Evolutionary conservation across 2,797 vertebrate genomes (phyloP).

Genomic region (Pseudochirops corinnae): DNA sequence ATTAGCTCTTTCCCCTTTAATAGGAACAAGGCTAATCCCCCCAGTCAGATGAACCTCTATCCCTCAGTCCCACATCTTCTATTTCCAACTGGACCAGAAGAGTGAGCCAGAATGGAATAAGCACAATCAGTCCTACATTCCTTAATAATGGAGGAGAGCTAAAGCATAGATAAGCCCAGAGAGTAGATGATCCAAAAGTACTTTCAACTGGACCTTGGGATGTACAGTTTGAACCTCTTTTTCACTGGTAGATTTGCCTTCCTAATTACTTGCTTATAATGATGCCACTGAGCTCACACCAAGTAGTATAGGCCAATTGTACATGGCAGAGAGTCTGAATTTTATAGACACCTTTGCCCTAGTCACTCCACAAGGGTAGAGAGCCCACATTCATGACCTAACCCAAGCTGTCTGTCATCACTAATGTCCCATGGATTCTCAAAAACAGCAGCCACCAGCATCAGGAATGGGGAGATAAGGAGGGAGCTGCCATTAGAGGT

Average conservation of each 20-base stretch:
- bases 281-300: neutral
- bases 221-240: conserved; percentile 38
- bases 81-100: neutral
- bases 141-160: neutral
- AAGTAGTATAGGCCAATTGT: neutral
- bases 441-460: neutral
- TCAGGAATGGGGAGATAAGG: conserved; percentile 8
- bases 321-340: neutral
- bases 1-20: neutral
- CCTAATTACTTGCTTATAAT: conserved; percentile 4
- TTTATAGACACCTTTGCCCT: neutral
- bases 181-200: neutral
- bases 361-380: neutral
- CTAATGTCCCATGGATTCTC: neutral
- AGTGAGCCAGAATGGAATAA: neutral
- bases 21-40: neutral
- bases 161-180: conserved; percentile 15
- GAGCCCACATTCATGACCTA: neutral
- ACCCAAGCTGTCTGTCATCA: neutral
- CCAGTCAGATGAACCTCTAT: neutral
- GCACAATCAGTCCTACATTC: neutral
- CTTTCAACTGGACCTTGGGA: conserved; percentile 19
- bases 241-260: conserved; percentile 2
- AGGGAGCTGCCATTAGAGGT: conserved; percentile 44
- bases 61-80: neutral